These are phyloP conservation scores for Pycnonotus jocosus DNA, from an alignment of 2,113 vertebrate genomes.

Conservation along the genomic window DNA sequence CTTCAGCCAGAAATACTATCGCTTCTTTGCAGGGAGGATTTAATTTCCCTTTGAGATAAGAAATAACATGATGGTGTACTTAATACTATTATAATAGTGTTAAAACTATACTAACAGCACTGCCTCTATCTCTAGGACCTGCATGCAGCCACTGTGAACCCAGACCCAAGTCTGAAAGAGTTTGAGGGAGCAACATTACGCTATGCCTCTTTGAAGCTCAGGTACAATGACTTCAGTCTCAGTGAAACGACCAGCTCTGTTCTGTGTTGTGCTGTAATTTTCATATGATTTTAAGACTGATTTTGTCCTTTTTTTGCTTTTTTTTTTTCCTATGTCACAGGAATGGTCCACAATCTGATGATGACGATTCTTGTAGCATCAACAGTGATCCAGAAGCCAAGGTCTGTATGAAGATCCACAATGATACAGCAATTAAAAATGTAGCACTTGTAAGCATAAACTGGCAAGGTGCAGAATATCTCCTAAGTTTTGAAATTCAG, in stretches of 20 bases:
- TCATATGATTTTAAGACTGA: neutral
- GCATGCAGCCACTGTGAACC: constrained; percentile 89
- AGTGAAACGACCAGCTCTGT: neutral
- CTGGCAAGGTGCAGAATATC: neutral
- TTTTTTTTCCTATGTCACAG: constrained; percentile 31
- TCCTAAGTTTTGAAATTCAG: neutral
- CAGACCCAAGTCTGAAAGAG: constrained; percentile 92
- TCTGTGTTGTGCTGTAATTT: neutral
- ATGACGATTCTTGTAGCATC: constrained; percentile 87
- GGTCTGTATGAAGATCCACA: constrained; percentile 73
- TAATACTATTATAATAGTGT: neutral
- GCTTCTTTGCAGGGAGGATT: constrained; percentile 64
- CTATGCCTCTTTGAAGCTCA: constrained; percentile 92
- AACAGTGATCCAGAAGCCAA: constrained; percentile 89
- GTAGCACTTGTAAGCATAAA: neutral
- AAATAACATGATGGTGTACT: neutral
- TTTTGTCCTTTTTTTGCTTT: neutral
- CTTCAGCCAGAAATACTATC: constrained; percentile 43
- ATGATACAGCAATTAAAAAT: neutral
- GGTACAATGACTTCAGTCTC: constrained; percentile 66
- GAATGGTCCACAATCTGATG: constrained; percentile 84
- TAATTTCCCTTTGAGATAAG: constrained; percentile 31
- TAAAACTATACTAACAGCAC: neutral
- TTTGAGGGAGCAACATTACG: constrained; percentile 93
- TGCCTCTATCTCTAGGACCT: constrained; percentile 79